phyloP scores from a whole-genome alignment of 2,113 vertebrate genomes.

The Leptosomus discolor region DNA sequence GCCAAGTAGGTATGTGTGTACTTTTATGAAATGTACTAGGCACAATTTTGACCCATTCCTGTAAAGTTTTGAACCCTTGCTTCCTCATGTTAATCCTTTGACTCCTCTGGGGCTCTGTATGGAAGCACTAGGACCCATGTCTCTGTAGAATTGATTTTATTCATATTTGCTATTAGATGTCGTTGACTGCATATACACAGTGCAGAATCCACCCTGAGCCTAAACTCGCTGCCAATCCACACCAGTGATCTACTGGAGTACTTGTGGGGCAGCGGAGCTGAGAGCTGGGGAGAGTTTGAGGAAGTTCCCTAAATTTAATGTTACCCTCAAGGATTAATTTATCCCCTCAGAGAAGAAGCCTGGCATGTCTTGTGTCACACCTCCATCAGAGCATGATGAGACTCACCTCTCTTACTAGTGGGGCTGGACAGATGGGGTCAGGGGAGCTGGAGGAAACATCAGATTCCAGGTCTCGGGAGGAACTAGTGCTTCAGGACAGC shows the following conservation, averaged over 20 bases:
- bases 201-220: background rate
- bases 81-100: background rate
- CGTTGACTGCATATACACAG: too few relatives aligned
- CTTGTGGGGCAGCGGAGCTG: accelerated
- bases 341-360: background rate
- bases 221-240: background rate
- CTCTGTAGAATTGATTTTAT: background rate
- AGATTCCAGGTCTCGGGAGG: background rate
- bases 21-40: background rate
- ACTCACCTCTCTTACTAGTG: background rate
- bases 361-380: accelerated
- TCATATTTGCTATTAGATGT: background rate
- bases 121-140: background rate
- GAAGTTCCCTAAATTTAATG: background rate
- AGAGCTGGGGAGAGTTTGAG: background rate
- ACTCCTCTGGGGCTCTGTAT: background rate
- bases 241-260: background rate
- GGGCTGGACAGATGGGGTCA: background rate
- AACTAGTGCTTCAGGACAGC: background rate
- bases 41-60: background rate
- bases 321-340: too few relatives aligned
- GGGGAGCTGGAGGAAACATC: too few relatives aligned
- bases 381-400: too few relatives aligned
- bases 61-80: background rate
- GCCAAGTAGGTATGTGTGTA: background rate